Base-by-base conservation (phyloP, 2,888 invertebrate genomes). In the Rhagonycha lutea region DNA sequence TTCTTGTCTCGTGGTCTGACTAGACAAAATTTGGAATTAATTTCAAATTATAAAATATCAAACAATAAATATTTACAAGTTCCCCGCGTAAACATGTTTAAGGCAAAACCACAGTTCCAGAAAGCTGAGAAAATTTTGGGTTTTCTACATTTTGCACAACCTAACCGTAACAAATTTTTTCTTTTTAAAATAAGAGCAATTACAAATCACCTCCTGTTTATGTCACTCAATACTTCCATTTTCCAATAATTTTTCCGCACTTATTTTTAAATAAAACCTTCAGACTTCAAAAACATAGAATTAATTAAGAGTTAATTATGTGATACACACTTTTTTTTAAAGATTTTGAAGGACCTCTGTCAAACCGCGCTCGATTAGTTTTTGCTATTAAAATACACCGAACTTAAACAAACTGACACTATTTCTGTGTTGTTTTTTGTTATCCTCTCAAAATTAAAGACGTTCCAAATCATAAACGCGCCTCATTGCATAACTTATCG, bases 381-480 rank as follows among this genome's bases (percentile, higher is more conserved):
- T 32, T 63, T 63, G 69, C 65, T 67, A 73, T 73, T 73, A 69
- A 69, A 73, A 62, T 18, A 61, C 72, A 61, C 23, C 18, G 26
- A 26, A 47, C 47, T 61, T 68, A 74, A 69, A 70, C 61, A 74
- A 74, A 65, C 74, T 74, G 69, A 63, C 70, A 61, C 69, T 70
- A 67, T 74, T 70, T 74, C 69, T 60, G 69, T 68, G 12, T 23
- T 62, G 24, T 61, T 47, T 73, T 73, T 69, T 73, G 69, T 73
- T 73, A 73, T 73, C 68, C 69, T 73, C 69, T 73, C 73, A 69
- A 47, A n/a, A 47, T 47, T 47, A n/a, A 47, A 62, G 68, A 69
- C 24, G 73, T 69, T 73, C 73, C 73, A 73, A 73, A 73, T 73
- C 73, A 73, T 73, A 73, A 69, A 69, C 63, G 24, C 23, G 68